These are phyloP conservation scores for Sebastolobus alascanus DNA, from an alignment of 2,797 vertebrate genomes.

Conservation along the genomic window DNA sequence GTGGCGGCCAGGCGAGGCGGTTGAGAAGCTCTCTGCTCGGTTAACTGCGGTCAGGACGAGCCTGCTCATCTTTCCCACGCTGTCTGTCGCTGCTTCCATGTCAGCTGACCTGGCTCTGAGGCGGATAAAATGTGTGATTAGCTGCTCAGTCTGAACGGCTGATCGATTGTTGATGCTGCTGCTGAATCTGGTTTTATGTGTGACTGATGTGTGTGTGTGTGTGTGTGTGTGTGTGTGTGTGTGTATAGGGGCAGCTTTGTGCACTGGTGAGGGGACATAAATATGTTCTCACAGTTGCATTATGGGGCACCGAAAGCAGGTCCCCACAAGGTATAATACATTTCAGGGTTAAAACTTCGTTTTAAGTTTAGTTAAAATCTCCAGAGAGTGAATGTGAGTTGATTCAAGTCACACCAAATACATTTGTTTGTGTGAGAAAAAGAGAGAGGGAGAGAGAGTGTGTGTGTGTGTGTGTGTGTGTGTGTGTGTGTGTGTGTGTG, in stretches of 20 bases:
- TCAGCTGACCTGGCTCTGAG: constrained; percentile 61
- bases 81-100: constrained; percentile 37
- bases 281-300: constrained; percentile 14
- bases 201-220: constrained; percentile 9
- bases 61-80: constrained; percentile 65
- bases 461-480: too few relatives aligned
- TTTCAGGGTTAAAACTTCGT: neutral
- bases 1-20: constrained; percentile 7
- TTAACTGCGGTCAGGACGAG: constrained; percentile 42
- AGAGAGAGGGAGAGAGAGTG: too few relatives aligned
- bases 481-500: too few relatives aligned
- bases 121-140: constrained; percentile 43
- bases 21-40: constrained; percentile 1
- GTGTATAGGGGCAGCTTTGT: neutral
- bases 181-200: constrained; percentile 4
- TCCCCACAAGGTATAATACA: neutral
- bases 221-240: constrained; percentile 3
- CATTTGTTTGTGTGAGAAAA: neutral
- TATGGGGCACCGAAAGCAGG: neutral
- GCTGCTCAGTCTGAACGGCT: constrained; percentile 29
- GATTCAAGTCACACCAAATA: too few relatives aligned
- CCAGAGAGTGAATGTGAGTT: neutral
- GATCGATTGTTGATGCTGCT: constrained; percentile 43
- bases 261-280: neutral
- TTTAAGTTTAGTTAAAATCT: neutral